Percentiles rank a stretch among this genome's conserved stretches.
Conservation (phyloP, 2,888 invertebrate species). For the Linyphia triangularis region DNA sequence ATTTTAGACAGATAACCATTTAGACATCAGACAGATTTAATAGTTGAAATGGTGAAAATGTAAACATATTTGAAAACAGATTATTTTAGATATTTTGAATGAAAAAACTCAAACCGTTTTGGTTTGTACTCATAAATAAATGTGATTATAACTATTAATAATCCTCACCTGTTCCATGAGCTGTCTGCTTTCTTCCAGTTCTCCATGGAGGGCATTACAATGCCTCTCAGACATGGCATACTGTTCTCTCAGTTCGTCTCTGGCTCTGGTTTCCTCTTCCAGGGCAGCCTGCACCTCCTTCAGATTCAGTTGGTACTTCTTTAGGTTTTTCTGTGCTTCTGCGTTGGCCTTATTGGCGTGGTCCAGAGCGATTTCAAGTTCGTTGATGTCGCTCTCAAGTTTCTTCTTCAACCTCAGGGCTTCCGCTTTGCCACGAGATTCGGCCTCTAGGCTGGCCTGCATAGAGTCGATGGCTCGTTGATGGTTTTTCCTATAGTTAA, state of each 20-base stretch:
- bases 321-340: constrained; percentile 99
- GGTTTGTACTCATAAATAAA: too few relatives aligned
- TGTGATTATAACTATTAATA: too few relatives aligned
- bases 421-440: constrained; percentile 99
- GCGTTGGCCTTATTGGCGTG: constrained; percentile 99
- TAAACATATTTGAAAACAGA: too few relatives aligned
- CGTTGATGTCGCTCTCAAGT: constrained; percentile 99
- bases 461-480: constrained; percentile 99
- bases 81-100: too few relatives aligned
- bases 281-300: constrained; percentile 97
- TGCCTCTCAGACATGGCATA: constrained; percentile 98
- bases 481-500: constrained; percentile 92
- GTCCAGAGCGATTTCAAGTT: constrained; percentile 98
- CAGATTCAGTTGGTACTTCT: constrained; percentile 98
- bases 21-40: too few relatives aligned
- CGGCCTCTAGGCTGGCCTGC: constrained; percentile 99
- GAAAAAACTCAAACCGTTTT: too few relatives aligned
- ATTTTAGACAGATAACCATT: too few relatives aligned
- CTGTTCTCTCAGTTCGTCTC: constrained; percentile 98
- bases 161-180: constrained; percentile 92
- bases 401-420: constrained; percentile 99
- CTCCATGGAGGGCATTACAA: constrained; percentile 97
- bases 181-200: constrained; percentile 98
- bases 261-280: constrained; percentile 98
- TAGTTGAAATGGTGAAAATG: too few relatives aligned